These are phyloP conservation scores for Selenia dentaria DNA, from an alignment of 2,888 invertebrate genomes.

Conservation along the genomic window DNA sequence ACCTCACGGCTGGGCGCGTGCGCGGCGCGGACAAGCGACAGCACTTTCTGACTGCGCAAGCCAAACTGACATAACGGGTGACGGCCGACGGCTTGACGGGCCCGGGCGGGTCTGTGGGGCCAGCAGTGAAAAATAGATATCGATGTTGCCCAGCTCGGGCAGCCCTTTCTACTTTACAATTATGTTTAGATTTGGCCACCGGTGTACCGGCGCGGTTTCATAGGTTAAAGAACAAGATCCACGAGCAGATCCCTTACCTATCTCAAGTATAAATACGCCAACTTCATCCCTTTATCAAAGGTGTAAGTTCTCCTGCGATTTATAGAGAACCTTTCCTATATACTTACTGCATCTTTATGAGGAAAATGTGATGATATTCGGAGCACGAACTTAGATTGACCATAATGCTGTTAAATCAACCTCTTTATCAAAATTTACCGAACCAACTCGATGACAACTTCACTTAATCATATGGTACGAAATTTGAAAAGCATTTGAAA, in stretches of 20 bases:
- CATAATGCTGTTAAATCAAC: conserved; percentile 42
- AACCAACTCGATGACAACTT: conserved; percentile 76
- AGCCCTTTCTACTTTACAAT: conserved; percentile 17
- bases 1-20: conserved; percentile 55
- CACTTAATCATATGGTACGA: conserved; percentile 57
- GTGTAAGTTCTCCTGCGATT: too few species aligned
- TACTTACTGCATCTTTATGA: too few species aligned
- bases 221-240: too few species aligned
- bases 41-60: conserved; percentile 71
- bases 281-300: too few species aligned
- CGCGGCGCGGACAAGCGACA: conserved; percentile 38
- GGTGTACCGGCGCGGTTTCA: too few species aligned
- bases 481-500: conserved; percentile 79
- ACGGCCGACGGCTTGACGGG: conserved; percentile 42
- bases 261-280: too few species aligned
- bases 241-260: too few species aligned
- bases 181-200: too few species aligned
- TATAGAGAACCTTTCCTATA: too few species aligned
- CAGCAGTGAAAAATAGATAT: conserved; percentile 30
- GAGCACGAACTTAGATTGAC: conserved; percentile 28
- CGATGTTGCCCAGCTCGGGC: conserved; percentile 37
- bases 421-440: conserved; percentile 38
- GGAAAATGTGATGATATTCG: too few species aligned
- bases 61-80: conserved; percentile 52
- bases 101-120: conserved; percentile 42